Conservation (phyloP, 2,888 invertebrate species). For the Drosophila merina region DNA sequence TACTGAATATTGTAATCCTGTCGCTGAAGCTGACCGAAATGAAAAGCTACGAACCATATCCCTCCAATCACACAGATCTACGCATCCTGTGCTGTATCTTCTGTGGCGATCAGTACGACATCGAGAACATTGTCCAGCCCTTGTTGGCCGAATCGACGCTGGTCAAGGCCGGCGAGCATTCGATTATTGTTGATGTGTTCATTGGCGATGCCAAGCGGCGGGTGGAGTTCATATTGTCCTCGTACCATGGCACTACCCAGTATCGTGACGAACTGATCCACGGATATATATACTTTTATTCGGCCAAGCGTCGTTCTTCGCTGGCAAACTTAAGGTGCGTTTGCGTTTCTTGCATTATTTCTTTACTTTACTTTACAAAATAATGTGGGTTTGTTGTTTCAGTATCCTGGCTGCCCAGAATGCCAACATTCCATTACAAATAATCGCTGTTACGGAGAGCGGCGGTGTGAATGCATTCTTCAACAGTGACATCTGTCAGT, state of each 20-base stretch:
- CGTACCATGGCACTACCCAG: constrained; percentile 96
- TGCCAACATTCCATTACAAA: constrained; percentile 96
- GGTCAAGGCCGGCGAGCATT: constrained; percentile 88
- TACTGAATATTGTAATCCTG: constrained; percentile 83
- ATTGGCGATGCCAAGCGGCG: constrained; percentile 95
- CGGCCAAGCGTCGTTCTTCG: constrained; percentile 97
- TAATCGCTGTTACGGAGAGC: constrained; percentile 95
- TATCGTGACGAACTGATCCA: constrained; percentile 96
- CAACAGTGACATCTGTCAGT: constrained; percentile 94
- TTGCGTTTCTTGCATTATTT: constrained; percentile 80
- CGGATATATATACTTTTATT: constrained; percentile 97
- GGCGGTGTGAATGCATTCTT: constrained; percentile 95
- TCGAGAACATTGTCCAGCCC: constrained; percentile 95
- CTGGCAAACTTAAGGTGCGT: constrained; percentile 93
- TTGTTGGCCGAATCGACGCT: constrained; percentile 92
- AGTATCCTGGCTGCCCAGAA: constrained; percentile 95
- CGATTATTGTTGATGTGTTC: constrained; percentile 95
- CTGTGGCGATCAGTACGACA: constrained; percentile 96
- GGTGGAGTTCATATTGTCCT: constrained; percentile 95
- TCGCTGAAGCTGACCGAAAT: constrained; percentile 83
- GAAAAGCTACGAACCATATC: constrained; percentile 83
- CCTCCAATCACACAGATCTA: constrained; percentile 83
- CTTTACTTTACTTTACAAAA: too few relatives aligned
- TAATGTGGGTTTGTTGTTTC: too few relatives aligned
- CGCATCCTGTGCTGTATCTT: constrained; percentile 98